These are phyloP conservation scores for Ips typographus DNA, from an alignment of 1,140 invertebrate genomes.

Conservation along the genomic window DNA sequence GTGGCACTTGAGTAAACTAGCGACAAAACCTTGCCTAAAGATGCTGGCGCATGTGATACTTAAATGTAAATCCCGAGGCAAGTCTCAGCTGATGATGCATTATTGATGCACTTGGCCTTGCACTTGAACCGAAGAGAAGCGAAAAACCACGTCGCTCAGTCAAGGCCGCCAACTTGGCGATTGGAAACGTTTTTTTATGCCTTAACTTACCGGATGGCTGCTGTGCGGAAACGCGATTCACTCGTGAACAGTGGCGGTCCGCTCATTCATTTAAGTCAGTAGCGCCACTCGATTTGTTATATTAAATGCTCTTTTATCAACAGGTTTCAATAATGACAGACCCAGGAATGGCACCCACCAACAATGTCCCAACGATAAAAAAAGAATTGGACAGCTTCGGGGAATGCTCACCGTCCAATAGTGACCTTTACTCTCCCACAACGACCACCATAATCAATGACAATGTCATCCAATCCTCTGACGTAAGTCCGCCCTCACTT, in stretches of 20 bases:
- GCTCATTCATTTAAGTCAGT: background rate
- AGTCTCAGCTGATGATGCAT: conserved; percentile 27
- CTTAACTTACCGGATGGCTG: conserved; percentile 10
- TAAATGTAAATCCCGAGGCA: background rate
- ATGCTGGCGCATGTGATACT: background rate
- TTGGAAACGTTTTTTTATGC: conserved; percentile 23
- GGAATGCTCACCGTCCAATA: conserved; percentile 57
- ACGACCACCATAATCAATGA: conserved; percentile 50
- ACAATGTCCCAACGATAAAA: conserved; percentile 56
- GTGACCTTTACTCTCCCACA: conserved; percentile 60
- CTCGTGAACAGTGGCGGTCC: background rate
- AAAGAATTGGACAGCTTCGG: conserved; percentile 58
- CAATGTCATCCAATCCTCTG: conserved; percentile 42
- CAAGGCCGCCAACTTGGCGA: conserved; percentile 29
- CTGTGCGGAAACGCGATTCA: conserved; percentile 12
- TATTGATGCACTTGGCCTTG: conserved; percentile 35
- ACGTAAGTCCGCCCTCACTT: conserved; percentile 22
- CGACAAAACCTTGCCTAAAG: background rate
- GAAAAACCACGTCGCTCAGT: conserved; percentile 30
- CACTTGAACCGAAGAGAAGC: conserved; percentile 34
- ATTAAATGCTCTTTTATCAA: conserved; percentile 38
- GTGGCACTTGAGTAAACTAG: too few species aligned
- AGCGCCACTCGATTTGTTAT: conserved; percentile 1
- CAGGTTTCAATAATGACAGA: conserved; percentile 65
- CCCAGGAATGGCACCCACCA: conserved; percentile 52